A percentile compares a stretch with the other conserved stretches of the same genome.
These are phyloP conservation scores for Myoxocephalus aenaeus DNA, from an alignment of 2,797 vertebrate genomes.

Conservation along the genomic window DNA sequence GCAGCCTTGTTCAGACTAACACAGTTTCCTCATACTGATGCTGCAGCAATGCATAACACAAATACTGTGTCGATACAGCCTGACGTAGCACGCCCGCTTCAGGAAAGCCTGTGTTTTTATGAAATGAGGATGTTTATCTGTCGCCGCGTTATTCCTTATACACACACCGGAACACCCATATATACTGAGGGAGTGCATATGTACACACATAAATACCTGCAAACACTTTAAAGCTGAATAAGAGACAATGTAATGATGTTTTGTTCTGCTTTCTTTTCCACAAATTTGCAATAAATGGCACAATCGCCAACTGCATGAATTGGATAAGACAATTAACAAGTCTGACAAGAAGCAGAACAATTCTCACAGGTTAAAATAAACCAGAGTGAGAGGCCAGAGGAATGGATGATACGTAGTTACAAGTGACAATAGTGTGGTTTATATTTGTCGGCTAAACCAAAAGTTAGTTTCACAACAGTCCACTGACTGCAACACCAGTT, in stretches of 20 bases:
- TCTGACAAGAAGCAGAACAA: too few relatives aligned
- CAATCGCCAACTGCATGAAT: not conserved
- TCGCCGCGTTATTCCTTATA: not conserved
- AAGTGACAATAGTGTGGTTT: not conserved
- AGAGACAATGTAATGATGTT: not conserved
- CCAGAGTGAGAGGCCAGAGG: not conserved
- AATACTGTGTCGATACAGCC: not conserved
- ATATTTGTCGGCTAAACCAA: not conserved
- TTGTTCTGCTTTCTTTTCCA: too few relatives aligned
- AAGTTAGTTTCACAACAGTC: not conserved
- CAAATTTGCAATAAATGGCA: not conserved
- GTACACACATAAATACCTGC: not conserved
- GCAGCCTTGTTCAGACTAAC: conserved; percentile 11
- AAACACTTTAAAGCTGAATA: not conserved
- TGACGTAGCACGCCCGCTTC: not conserved
- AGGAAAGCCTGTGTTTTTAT: conserved; percentile 3
- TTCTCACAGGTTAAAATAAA: not conserved
- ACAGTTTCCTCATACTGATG: conserved; percentile 20
- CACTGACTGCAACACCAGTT: not conserved
- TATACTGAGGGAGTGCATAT: not conserved
- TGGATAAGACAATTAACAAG: not conserved
- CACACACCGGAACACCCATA: not conserved
- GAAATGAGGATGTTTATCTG: not conserved
- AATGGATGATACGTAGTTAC: not conserved
- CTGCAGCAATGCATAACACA: not conserved